phyloP scores from a whole-genome alignment of 2,888 invertebrate genomes.

The Celastrina argiolus region DNA sequence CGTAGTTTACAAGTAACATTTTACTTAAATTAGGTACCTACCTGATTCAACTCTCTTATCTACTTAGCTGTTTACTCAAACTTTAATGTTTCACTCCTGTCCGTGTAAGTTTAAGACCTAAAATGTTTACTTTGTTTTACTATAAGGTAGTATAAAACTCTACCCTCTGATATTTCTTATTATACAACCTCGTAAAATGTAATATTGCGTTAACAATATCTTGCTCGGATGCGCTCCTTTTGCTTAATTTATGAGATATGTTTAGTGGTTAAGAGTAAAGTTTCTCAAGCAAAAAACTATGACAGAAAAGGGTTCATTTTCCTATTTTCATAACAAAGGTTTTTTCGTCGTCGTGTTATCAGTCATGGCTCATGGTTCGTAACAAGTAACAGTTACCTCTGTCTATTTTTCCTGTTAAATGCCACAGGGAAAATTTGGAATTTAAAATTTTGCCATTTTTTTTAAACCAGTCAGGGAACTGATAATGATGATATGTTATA shows the following conservation, averaged over 20 bases:
- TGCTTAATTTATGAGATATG: constrained; percentile 3
- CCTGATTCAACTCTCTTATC: background rate
- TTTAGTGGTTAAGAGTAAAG: background rate
- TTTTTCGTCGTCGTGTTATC: background rate
- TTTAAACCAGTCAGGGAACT: too few relatives aligned
- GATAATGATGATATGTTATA: too few relatives aligned
- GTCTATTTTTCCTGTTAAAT: background rate
- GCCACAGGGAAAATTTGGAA: too few relatives aligned
- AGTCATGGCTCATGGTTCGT: background rate
- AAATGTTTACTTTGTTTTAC: background rate
- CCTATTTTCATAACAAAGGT: constrained; percentile 3
- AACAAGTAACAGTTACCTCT: background rate
- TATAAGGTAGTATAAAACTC: background rate
- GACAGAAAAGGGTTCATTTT: background rate
- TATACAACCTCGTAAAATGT: constrained; percentile 2
- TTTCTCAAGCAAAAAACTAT: constrained; percentile 9
- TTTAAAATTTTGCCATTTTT: too few relatives aligned
- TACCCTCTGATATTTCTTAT: constrained; percentile 4
- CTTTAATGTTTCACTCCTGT: background rate
- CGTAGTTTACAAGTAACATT: background rate
- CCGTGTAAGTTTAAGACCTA: background rate
- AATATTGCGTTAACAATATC: constrained; percentile 7
- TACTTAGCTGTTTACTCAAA: background rate
- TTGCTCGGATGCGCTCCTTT: constrained; percentile 5
- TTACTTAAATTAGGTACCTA: background rate